These are phyloP conservation scores for Deilephila elpenor DNA, from an alignment of 2,888 invertebrate genomes.

Conservation along the genomic window DNA sequence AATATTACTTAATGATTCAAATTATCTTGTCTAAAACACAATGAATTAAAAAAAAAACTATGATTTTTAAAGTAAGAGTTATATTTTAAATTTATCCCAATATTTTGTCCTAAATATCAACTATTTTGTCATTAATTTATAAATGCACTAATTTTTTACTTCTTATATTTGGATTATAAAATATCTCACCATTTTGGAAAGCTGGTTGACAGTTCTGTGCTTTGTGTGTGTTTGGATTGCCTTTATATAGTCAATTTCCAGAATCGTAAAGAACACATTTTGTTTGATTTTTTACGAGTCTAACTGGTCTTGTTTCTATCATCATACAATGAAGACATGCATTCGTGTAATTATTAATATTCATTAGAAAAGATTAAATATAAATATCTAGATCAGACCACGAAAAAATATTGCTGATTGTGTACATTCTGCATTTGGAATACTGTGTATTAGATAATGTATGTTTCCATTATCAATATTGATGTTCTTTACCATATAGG, in stretches of 20 bases:
- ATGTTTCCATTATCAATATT: too few relatives aligned
- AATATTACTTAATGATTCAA: too few relatives aligned
- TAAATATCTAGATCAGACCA: background rate
- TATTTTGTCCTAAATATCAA: background rate
- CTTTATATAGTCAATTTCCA: background rate
- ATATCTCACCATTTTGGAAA: conserved; percentile 1
- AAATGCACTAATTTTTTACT: background rate
- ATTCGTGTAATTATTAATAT: background rate
- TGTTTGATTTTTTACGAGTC: background rate
- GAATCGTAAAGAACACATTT: background rate
- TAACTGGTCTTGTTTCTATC: background rate
- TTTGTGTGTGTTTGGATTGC: background rate
- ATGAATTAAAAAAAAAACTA: too few relatives aligned
- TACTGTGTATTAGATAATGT: too few relatives aligned
- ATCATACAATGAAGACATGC: background rate
- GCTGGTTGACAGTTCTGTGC: background rate
- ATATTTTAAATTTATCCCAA: background rate
- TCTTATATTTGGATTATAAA: background rate
- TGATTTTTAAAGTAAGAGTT: too few relatives aligned
- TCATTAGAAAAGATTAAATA: background rate
- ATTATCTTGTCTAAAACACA: too few relatives aligned
- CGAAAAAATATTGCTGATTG: too few relatives aligned
- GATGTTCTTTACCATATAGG: too few relatives aligned
- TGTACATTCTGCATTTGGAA: too few relatives aligned
- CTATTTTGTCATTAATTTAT: background rate